Conservation (phyloP, 2,888 invertebrate species). For the Subacronicta megacephala region DNA sequence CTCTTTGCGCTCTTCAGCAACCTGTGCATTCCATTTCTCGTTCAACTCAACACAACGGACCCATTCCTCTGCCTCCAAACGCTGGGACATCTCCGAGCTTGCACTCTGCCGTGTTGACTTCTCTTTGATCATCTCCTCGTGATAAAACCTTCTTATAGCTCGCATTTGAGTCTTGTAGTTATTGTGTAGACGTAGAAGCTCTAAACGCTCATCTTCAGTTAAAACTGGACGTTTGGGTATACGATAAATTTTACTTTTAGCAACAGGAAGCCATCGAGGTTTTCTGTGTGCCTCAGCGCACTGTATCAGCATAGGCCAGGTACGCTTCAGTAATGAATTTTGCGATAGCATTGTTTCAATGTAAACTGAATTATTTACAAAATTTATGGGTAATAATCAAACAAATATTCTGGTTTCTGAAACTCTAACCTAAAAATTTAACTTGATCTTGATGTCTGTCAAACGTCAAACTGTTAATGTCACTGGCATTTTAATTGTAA, state of each 20-base stretch:
- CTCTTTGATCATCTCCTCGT: constrained; percentile 87
- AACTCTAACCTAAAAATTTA: not conserved
- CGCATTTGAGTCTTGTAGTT: constrained; percentile 92
- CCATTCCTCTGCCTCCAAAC: constrained; percentile 91
- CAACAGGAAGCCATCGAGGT: constrained; percentile 94
- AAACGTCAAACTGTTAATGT: too few species aligned
- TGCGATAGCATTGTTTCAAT: constrained; percentile 61
- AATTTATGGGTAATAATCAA: not conserved
- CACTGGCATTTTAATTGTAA: too few species aligned
- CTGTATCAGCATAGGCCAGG: constrained; percentile 76
- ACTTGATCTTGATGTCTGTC: too few species aligned
- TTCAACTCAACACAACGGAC: constrained; percentile 90
- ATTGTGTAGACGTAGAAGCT: constrained; percentile 91
- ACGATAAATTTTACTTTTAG: constrained; percentile 94
- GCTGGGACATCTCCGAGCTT: constrained; percentile 87
- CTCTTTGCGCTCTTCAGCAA: constrained; percentile 89
- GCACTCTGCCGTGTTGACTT: constrained; percentile 86
- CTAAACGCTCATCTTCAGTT: constrained; percentile 91
- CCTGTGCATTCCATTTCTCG: constrained; percentile 92
- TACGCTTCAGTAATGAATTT: constrained; percentile 70
- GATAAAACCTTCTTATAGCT: constrained; percentile 86
- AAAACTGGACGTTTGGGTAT: constrained; percentile 90
- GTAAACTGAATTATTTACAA: constrained; percentile 16
- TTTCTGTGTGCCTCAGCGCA: constrained; percentile 89
- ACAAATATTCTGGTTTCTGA: not conserved